Percentiles rank a stretch among this genome's conserved stretches.
phyloP scores from a whole-genome alignment of 2,113 vertebrate species.

The Capreolus pygargus region DNA sequence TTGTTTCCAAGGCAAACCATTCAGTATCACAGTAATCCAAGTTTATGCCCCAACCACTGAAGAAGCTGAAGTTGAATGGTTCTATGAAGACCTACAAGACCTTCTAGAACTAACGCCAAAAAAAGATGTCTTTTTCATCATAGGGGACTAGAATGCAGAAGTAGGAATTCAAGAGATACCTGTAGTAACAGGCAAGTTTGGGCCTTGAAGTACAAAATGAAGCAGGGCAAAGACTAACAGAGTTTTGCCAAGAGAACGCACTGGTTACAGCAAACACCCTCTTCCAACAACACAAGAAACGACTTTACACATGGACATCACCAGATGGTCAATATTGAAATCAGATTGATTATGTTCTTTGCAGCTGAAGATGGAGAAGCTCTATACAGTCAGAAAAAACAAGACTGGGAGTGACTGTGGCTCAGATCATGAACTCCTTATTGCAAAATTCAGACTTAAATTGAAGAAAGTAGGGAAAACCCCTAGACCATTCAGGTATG shows the following conservation, averaged over 20 bases:
- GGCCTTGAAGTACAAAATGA: not conserved
- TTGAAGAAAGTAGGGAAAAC: not conserved
- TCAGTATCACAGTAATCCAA: not conserved
- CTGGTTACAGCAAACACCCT: not conserved
- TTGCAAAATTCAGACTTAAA: not conserved
- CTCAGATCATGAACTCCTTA: not conserved
- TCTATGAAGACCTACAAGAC: not conserved
- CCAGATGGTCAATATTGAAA: not conserved
- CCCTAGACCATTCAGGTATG: not conserved
- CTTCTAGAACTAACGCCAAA: not conserved
- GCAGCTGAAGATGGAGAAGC: not conserved
- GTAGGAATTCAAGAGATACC: not conserved
- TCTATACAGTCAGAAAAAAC: not conserved
- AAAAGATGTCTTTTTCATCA: not conserved
- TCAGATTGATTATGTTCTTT: not conserved
- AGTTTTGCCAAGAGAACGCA: not conserved
- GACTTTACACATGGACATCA: not conserved
- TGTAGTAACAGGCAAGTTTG: not conserved
- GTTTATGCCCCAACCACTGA: not conserved
- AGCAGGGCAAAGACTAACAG: not conserved
- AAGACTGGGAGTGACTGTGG: not conserved
- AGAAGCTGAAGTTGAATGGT: not conserved
- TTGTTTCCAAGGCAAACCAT: not conserved
- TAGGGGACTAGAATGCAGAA: not conserved
- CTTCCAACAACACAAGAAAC: not conserved